A percentile compares a stretch with the other conserved stretches of the same genome.
Evolutionary conservation across 2,888 invertebrate genomes (phyloP).

Genomic region (Ormia ochracea): DNA sequence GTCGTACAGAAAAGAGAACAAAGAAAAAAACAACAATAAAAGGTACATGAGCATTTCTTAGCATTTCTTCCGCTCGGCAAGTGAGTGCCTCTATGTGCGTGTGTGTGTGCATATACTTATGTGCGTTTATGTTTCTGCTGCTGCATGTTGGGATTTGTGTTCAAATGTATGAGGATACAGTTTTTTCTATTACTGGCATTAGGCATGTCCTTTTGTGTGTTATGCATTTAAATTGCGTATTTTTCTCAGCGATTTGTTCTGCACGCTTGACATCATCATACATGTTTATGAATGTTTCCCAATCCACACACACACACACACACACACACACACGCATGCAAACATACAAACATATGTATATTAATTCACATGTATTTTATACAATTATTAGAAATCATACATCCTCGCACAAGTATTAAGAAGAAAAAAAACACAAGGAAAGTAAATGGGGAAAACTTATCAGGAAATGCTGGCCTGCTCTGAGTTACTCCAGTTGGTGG

Average conservation of each 20-base stretch:
- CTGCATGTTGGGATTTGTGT: constrained; percentile 73
- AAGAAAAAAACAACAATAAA: constrained; percentile 36
- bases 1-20: constrained; percentile 65
- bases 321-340: background rate
- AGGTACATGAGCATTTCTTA: constrained; percentile 58
- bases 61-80: constrained; percentile 49
- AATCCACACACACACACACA: background rate
- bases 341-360: background rate
- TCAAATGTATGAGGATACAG: constrained; percentile 73
- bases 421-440: background rate
- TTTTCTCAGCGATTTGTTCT: constrained; percentile 77
- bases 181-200: constrained; percentile 78
- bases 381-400: constrained; percentile 21
- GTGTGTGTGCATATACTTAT: constrained; percentile 14
- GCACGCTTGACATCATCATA: constrained; percentile 68
- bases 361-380: constrained; percentile 9
- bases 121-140: constrained; percentile 8
- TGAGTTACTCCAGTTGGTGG: background rate
- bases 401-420: background rate
- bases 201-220: constrained; percentile 77
- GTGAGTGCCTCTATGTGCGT: background rate
- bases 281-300: constrained; percentile 47
- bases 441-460: constrained; percentile 43
- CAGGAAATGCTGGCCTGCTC: constrained; percentile 33
- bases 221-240: constrained; percentile 78